Evolutionary conservation across 1,140 invertebrate genomes (phyloP), one percentile per base, ranked within the genome.

Genomic region (Drosophila pectinifera): DNA sequence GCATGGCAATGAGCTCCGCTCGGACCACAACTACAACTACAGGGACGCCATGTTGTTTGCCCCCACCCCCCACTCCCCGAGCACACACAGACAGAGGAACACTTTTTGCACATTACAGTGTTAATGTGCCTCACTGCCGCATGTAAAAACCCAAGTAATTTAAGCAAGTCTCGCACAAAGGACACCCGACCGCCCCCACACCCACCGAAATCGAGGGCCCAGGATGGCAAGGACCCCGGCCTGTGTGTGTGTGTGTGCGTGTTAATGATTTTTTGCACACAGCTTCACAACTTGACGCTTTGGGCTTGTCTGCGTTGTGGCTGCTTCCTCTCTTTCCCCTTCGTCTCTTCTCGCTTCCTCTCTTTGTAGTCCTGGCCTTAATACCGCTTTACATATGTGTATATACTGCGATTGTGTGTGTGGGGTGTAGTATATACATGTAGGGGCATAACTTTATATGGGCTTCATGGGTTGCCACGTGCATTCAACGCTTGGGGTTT

Each of bases 191-290:
- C 18, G 36, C 14, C 16, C 22, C 54, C 45, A 18, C 39, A 24
- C 48, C 18, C 28, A 31, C 63, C 20, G 3, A 55, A 39, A n/a
- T 24, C 36, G 65, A 64, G 48, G 28, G 20, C 53, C 55, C 58
- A 36, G 68, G 69, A 67, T 16, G 28, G 51, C 61, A 45, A 39
- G 45, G 41, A 46, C 22, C 11, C 38, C 28, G 28, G 31, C 7
- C 41, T 45, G 11, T 80, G 69, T 57, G 58, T 84, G 82, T 75
- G 61, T 67, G 77, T 84, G 83, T 81, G 84, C 84, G 89, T 91
- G 89, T 91, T 91, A 91, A 91, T 91, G 89, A 91, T 91, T 91
- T 91, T 91, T 91, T 90, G 76, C 83, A 91, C 89, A 91, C 82
- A 86, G 78, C 83, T 88, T 88, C 83, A 88, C 83, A 88, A 89